Evolutionary conservation across 2,113 vertebrate genomes (phyloP), one percentile per base, ranked within the genome.

Genomic region (Gallinago media): DNA sequence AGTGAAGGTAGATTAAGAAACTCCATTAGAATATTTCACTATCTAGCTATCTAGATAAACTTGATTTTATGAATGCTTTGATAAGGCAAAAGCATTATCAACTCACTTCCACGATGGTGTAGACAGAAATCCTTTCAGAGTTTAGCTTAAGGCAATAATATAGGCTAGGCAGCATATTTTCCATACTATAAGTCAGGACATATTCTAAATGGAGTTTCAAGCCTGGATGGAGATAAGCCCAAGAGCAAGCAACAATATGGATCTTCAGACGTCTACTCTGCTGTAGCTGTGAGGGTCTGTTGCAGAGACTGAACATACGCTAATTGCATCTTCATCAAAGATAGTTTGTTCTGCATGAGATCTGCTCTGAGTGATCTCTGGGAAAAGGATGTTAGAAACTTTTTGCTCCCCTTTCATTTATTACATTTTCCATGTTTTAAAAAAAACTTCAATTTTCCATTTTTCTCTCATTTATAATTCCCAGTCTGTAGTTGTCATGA

Each of bases 11-110:
- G 50, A 73, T 40, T 58, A 44, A 74, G 80, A 96, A 94, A 88
- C 47, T 52, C 85, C 42, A 80, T 76, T 92, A 92, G 61, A 87
- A 32, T 75, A 89, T 90, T 85, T 95, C 46, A 81, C 74, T 84
- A 74, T 58, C n/a, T 62, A 38, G 19, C 2, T 79, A 32, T 40
- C 61, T 52, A 75, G 62, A 38, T 70, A 75, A 46, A 80, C 88
- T 55, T 61, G 59, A 87, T 65, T 91, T 92, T 95, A 75, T 36
- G 92, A 58, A 62, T 40, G 66, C 65, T 80, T 86, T 86, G 55
- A 42, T 79, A 93, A 95, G 38, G 22, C 29, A 73, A 89, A 86
- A 70, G 20, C 42, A 34, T 13, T 68, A 71, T 68, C 63, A 77
- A 19, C 8, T 76, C 54, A 25, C 12, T 49, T 79, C 32, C 63